These are phyloP conservation scores for Philereme transversata DNA, from an alignment of 2,888 invertebrate genomes.

Conservation along the genomic window DNA sequence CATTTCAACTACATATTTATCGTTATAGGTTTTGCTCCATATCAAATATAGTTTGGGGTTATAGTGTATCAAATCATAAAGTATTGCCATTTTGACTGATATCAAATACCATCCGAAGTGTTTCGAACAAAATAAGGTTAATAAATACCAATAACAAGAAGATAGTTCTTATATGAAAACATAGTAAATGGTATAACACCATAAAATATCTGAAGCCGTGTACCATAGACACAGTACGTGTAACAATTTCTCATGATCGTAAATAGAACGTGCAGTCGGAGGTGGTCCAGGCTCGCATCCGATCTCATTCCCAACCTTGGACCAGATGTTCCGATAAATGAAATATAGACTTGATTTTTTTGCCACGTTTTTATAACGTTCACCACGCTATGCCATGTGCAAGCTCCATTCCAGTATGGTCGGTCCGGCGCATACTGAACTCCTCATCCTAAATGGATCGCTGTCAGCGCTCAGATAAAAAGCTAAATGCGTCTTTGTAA, in stretches of 20 bases:
- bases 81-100: too few relatives aligned
- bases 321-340: slow-evolving; percentile 45
- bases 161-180: slow-evolving; percentile 6
- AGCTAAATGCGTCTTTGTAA: slow-evolving; percentile 33
- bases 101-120: too few relatives aligned
- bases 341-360: slow-evolving; percentile 43
- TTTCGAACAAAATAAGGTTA: background rate
- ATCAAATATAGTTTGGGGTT: too few relatives aligned
- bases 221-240: slow-evolving; percentile 24
- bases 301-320: slow-evolving; percentile 34
- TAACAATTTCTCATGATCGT: slow-evolving; percentile 33
- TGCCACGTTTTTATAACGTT: slow-evolving; percentile 40
- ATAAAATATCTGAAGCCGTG: slow-evolving; percentile 24
- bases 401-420: slow-evolving; percentile 32
- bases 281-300: slow-evolving; percentile 28
- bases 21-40: too few relatives aligned
- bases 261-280: slow-evolving; percentile 31
- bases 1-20: background rate
- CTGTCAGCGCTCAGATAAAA: slow-evolving; percentile 32
- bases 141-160: background rate
- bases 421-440: slow-evolving; percentile 27
- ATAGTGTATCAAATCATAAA: too few relatives aligned
- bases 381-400: slow-evolving; percentile 33
- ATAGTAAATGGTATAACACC: slow-evolving; percentile 13
- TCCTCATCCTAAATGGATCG: slow-evolving; percentile 33